Evolutionary conservation across 2,888 invertebrate genomes (phyloP), one percentile per base, ranked within the genome.

Genomic region (Zygogramma bicolorata): DNA sequence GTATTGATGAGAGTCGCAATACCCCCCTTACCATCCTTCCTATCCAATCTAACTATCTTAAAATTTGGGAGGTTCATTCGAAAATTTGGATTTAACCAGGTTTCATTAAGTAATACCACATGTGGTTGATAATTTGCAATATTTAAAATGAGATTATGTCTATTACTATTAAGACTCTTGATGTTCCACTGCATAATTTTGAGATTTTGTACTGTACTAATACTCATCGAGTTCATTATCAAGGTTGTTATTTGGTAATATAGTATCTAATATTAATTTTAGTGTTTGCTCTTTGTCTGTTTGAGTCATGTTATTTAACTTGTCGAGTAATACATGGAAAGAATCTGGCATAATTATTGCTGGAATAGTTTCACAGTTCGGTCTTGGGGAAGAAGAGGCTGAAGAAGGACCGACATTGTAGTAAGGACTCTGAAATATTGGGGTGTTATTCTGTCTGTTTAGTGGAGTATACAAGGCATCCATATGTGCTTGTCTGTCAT

Each of bases 121-220:
- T 53, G 18, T 25, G 53, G 22, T 4, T 53, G 18, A 20, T 53
- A 10, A 20, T 53, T 8, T 18, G 4, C 20, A 1, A 53, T 53
- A 4, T 15, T 20, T 0, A 10, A 3, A 20, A 58, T 22, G 0
- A 58, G 10, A 22, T 58, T 58, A 29, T 25, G 6, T 25, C 58
- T 25, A 58, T 58, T 27, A 22, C 13, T 27, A 22, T 58, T 22
- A 7, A 58, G 13, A 10, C 58, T 58, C 10, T 18, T 22, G 0
- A 58, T 58, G 29, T 58, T 58, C 58, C 58, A 58, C 27, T 40
- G n/a, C 13, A 40, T 40, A 2, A 40, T 40, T 40, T 40, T 40
- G n/a, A 40, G 40, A 34, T 34, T 34, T 34, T 34, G 1, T 40
- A 4, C 13, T 8, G 40, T 1, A 13, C n/a, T 40, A 40, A n/a